Evolutionary conservation across 2,797 vertebrate genomes (phyloP).

Genomic region (Carapus acus): DNA sequence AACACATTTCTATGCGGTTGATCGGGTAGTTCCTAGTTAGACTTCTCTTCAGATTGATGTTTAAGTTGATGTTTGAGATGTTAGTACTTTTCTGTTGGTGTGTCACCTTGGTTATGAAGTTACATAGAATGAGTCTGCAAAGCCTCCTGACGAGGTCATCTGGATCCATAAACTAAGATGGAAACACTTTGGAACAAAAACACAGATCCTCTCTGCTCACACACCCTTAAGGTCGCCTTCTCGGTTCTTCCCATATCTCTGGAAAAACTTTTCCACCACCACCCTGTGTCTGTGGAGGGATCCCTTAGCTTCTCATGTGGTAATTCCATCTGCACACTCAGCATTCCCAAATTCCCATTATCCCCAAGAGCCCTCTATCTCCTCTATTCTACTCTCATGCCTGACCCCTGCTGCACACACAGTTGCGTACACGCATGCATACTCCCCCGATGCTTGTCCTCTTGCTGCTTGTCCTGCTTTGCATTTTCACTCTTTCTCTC

Average conservation of each 20-base stretch:
- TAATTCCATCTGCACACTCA: constrained; percentile 45
- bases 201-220: background rate
- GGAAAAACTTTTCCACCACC: constrained; percentile 26
- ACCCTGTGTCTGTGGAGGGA: constrained; percentile 48
- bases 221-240: constrained; percentile 13
- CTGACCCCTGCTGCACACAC: constrained; percentile 19
- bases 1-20: too few species aligned
- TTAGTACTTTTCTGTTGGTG: too few species aligned
- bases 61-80: too few species aligned
- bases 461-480: constrained; percentile 38
- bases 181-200: background rate
- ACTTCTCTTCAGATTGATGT: too few species aligned
- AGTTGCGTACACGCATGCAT: background rate
- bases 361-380: constrained; percentile 28
- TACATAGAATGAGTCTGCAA: too few species aligned
- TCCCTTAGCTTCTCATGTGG: constrained; percentile 54
- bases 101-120: too few species aligned
- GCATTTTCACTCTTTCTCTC: constrained; percentile 17
- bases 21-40: too few species aligned
- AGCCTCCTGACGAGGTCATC: too few species aligned
- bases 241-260: constrained; percentile 23
- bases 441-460: constrained; percentile 37
- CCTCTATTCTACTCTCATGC: constrained; percentile 39
- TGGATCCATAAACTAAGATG: background rate
- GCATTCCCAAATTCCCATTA: constrained; percentile 53